Base-by-base conservation (phyloP, 2,113 vertebrate genomes). In the Eretmodus cyanostictus region DNA sequence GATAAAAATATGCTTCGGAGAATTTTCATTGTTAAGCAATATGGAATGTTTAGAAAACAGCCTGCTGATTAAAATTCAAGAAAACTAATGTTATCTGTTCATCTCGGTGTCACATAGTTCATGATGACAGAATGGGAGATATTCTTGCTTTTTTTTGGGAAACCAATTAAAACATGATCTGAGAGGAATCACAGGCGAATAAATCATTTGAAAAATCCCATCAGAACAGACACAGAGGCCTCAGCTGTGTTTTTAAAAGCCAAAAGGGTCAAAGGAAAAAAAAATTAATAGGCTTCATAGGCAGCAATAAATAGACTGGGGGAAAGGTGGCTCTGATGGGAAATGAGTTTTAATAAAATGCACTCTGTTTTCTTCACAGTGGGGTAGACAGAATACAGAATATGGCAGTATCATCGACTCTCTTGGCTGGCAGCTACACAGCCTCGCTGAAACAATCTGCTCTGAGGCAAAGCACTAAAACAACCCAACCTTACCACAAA, bases 321-420 rank as follows among this genome's bases (percentile, higher is more conserved):
- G 89, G 80, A 80, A 84, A 91, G 87, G 79, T 93, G 87, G 85
- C 79, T 86, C 90, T 88, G 91, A 91, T 87, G 87, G 87, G 78
- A 93, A 94, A 95, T 91, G 34, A 86, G 83, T 94, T 91, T 94
- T 87, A 93, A 92, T 92, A 92, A 94, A 92, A 90, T 90, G 84
- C 89, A 19, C 84, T 87, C 45, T 1, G 76, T 88, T 93, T 90
- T 86, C 85, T 89, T 84, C 63, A 89, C 89, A 89, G 88, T 81
- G 86, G 85, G 78, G 14, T 73, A 61, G 86, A 87, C 80, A 91
- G 90, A 86, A 85, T 76, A 83, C 63, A 29, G 90, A 93, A 88
- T 88, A 83, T 71, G 84, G 61, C 55, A 16, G 82, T 80, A 89
- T 86, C 63, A 68, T 51, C 10, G n/a, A 68, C 53, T 84, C 51